Evolutionary conservation across 2,888 invertebrate genomes (phyloP).

Genomic region (Sussaba pulchella): DNA sequence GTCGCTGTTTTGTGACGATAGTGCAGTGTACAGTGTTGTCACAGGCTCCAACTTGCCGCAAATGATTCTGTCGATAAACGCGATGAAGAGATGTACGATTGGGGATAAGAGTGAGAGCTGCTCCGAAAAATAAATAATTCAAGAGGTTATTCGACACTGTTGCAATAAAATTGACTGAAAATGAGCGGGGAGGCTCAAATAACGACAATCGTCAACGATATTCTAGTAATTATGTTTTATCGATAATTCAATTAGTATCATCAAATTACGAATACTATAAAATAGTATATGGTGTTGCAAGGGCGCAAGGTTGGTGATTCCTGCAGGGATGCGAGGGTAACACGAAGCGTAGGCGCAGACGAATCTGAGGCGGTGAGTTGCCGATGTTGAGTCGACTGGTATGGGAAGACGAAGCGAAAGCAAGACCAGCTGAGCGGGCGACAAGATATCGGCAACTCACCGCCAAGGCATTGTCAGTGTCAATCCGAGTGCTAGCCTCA

Average conservation of each 20-base stretch:
- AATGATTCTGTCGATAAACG: neutral
- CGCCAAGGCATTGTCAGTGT: too few species aligned
- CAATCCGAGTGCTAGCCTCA: too few species aligned
- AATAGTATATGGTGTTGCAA: too few species aligned
- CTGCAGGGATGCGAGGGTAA: too few species aligned
- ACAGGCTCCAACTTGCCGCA: neutral
- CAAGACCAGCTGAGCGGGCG: too few species aligned
- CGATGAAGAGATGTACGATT: neutral
- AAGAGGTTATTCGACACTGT: conserved; percentile 20
- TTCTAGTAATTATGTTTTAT: conserved; percentile 85
- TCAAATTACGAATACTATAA: neutral
- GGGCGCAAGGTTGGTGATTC: too few species aligned
- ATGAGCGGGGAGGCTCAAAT: conserved; percentile 88
- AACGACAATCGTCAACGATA: conserved; percentile 88
- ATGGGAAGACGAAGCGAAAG: too few species aligned
- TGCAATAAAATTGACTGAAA: conserved; percentile 64
- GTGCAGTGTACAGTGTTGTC: neutral
- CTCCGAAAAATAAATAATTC: neutral
- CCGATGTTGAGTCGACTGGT: too few species aligned
- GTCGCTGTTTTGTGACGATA: conserved; percentile 1
- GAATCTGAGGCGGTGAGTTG: too few species aligned
- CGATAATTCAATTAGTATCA: conserved; percentile 5
- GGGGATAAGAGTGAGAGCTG: neutral
- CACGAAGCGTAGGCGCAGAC: too few species aligned
- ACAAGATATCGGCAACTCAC: too few species aligned